Base-by-base conservation (phyloP, 2,113 vertebrate genomes). In the Axis porcinus region DNA sequence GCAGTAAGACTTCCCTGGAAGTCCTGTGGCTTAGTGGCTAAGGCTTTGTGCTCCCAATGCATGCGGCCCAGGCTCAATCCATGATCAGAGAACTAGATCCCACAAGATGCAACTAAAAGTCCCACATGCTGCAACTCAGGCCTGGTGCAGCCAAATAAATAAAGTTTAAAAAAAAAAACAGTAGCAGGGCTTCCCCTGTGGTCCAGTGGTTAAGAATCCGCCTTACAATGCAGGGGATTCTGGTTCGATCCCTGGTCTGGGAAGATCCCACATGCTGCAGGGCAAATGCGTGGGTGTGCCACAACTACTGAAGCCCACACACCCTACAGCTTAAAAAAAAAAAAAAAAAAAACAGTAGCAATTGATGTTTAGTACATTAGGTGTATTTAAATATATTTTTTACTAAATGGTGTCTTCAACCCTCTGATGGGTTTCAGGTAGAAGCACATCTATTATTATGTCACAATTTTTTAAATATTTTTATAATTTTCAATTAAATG, bases 391-490 rank as follows among this genome's bases (percentile, higher is more conserved):
- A 23, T 82, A 50, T 50, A 40, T 36, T 40, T 83, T 83, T 83
- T 54, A 55, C 33, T 83, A 40, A 83, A 83, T 36, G 6, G 30
- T 54, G 50, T 82, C 50, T 82, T 54, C 33, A 52, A 13, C 17
- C 47, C 45, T 81, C 10, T 82, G 30, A 54, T 54, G 19, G 52
- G 52, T 83, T 55, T 55, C 70, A 47, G 74, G n/a, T n/a, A 94
- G 43, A 95, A 85, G 13, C 3, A 79, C 28, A 88, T 70, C 67
- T 94, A 5, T 84, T 94, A 4, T 84, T 89, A 21, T 33, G 60
- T 92, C 33, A 90, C 28, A 84, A 4, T 54, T 93, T 60, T 88
- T 86, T 47, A 19, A 94, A 55, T 94, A 86, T 79, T 92, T 93
- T 58, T 15, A 57, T 76, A 54, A 64, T 70, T 95, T 96, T 89